A percentile compares a stretch with the other conserved stretches of the same genome.
These are phyloP conservation scores for Leiothrix lutea DNA, from an alignment of 2,113 vertebrate species.

Conservation along the genomic window DNA sequence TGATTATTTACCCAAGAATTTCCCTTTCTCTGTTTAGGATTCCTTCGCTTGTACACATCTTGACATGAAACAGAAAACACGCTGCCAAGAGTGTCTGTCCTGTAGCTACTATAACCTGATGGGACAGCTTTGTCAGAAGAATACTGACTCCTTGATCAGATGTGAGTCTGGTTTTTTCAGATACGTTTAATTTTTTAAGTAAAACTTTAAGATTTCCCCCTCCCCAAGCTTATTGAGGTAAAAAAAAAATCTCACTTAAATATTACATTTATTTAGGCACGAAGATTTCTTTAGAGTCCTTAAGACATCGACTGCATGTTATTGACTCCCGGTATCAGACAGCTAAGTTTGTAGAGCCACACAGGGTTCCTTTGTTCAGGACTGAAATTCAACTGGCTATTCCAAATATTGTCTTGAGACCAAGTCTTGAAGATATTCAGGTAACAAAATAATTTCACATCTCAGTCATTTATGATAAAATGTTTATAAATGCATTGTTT, in stretches of 20 bases:
- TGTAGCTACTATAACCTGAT: constrained; percentile 80
- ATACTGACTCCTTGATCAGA: constrained; percentile 82
- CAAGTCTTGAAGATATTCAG: constrained; percentile 83
- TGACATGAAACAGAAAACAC: constrained; percentile 78
- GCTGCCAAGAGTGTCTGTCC: constrained; percentile 80
- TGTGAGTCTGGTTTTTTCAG: constrained; percentile 63
- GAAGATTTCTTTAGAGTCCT: constrained; percentile 75
- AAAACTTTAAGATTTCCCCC: neutral
- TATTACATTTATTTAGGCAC: constrained; percentile 64
- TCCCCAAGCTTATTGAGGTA: neutral
- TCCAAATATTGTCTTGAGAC: constrained; percentile 79
- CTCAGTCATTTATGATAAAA: neutral
- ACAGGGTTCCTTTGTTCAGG: constrained; percentile 73
- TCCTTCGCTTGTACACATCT: constrained; percentile 73
- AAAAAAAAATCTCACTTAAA: neutral
- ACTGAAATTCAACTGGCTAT: constrained; percentile 78
- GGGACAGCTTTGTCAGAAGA: constrained; percentile 80
- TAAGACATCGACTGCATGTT: constrained; percentile 69
- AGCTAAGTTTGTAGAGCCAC: neutral
- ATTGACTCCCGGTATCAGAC: constrained; percentile 55
- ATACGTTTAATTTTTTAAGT: neutral
- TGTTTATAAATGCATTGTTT: neutral
- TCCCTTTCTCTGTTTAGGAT: constrained; percentile 61
- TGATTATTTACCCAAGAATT: neutral
- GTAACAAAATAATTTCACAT: constrained; percentile 48